phyloP scores from a whole-genome alignment of 1,140 invertebrate genomes.

The Calycopis cecrops region DNA sequence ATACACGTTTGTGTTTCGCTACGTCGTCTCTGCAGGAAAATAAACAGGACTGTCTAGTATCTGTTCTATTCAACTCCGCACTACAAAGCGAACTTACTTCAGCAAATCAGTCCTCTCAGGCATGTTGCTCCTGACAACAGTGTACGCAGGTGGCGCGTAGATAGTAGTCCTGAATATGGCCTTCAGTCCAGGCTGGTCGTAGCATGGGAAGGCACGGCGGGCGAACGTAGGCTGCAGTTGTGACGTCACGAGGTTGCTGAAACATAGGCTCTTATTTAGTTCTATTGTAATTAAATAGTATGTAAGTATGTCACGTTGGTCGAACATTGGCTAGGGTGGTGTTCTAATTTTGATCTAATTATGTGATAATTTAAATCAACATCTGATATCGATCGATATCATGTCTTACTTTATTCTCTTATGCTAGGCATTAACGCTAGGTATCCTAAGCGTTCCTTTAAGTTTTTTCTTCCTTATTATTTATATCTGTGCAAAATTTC shows the following conservation, averaged over 20 bases:
- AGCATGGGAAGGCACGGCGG: conserved; percentile 89
- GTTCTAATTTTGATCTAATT: too few species aligned
- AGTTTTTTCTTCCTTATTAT: too few species aligned
- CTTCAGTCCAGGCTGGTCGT: conserved; percentile 88
- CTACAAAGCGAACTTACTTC: conserved; percentile 40
- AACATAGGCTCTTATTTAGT: conserved; percentile 23
- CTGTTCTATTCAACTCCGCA: not conserved
- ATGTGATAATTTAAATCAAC: too few species aligned
- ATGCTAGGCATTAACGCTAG: too few species aligned
- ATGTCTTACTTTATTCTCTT: too few species aligned
- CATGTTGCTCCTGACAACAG: conserved; percentile 53
- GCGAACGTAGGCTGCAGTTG: conserved; percentile 90
- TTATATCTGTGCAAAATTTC: too few species aligned
- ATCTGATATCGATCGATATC: too few species aligned
- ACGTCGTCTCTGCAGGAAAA: not conserved
- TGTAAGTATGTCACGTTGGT: too few species aligned
- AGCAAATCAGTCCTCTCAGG: conserved; percentile 36
- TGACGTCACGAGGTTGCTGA: conserved; percentile 82
- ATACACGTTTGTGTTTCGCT: not conserved
- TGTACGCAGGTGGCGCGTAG: conserved; percentile 45
- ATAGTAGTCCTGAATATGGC: conserved; percentile 60
- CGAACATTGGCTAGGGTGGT: too few species aligned
- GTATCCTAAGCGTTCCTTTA: too few species aligned
- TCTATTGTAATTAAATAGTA: conserved; percentile 5
- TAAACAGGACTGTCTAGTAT: too few species aligned